These are phyloP conservation scores for Parazoanthus atlanticus DNA, from an alignment of 92 coral and sea anemone genomes.

Conservation along the genomic window DNA sequence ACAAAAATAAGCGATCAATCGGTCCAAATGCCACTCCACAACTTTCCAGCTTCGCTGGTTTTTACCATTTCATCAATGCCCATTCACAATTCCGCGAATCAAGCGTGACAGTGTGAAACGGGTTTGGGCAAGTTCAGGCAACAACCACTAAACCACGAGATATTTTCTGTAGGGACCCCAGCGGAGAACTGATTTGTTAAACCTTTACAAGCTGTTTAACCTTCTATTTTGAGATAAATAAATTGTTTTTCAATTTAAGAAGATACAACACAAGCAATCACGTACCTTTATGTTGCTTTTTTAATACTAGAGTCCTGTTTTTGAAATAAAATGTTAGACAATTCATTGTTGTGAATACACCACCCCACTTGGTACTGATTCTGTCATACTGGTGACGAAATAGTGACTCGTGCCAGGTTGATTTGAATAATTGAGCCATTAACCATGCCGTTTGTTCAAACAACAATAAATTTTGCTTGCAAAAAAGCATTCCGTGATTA, in stretches of 20 bases:
- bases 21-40: neutral
- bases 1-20: neutral
- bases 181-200: neutral
- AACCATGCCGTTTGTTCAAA: constrained; percentile 7
- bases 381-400: neutral
- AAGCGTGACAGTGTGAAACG: constrained; percentile 23
- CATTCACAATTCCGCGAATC: constrained; percentile 19
- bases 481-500: neutral
- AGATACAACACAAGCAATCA: neutral
- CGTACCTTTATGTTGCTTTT: neutral
- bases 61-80: neutral
- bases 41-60: neutral
- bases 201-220: no score
- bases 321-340: neutral
- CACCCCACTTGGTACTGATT: neutral
- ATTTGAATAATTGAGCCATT: constrained; percentile 38
- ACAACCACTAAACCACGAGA: neutral
- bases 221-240: neutral
- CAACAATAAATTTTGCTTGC: neutral
- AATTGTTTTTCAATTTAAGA: neutral
- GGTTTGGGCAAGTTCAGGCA: constrained; percentile 33
- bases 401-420: constrained; percentile 29
- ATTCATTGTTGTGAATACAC: neutral
- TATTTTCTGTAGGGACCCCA: neutral
- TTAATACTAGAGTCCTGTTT: neutral